Base-by-base conservation (phyloP, 2,888 invertebrate species). In the Lasius fuliginosus region DNA sequence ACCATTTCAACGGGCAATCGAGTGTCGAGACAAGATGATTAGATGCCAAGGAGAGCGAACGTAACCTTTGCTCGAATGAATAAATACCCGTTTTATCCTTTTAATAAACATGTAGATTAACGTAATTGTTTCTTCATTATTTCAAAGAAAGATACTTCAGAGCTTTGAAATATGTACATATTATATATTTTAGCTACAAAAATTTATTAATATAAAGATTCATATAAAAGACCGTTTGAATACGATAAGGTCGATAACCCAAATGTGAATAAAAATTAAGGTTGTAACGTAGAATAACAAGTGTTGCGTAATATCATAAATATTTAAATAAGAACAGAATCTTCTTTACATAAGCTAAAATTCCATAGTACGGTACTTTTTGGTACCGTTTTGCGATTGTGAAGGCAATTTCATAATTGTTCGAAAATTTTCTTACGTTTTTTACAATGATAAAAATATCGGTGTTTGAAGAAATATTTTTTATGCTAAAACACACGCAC, bases 31-130 rank as follows among this genome's bases (percentile, higher is more conserved):
- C 74, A 33, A 68, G 75, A 71, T 69, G 85, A 89, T 90, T 89
- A 82, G 79, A 33, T 75, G 85, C 85, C 85, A 89, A 89, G 87
- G 88, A 87, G 85, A 90, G 83, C 69, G 23, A 87, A 53, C 82
- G 84, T 82, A 86, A 86, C 81, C 76, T 82, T 84, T 88, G 85
- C 81, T 83, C 87, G 83, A 83, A 77, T 64, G 27, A 84, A 84
- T 87, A 88, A 87, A 90, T 88, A 85, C 87, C 74, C 71, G 46
- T 82, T 46, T 46, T 77, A 68, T 75, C 64, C 73, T 87, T 76
- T 27, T 49, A 23, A 30, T 23, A 2, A 46, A 53, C 36, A 11
- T 40, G 36, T 33, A 46, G 40, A 46, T 15, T 69, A 53, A 62
- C 18, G 9, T 77, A 58, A 42, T 56, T 60, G 42, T 71, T 79